These are phyloP conservation scores for Venustoraphidia nigricollis DNA, from an alignment of 2,888 invertebrate genomes.

Conservation along the genomic window DNA sequence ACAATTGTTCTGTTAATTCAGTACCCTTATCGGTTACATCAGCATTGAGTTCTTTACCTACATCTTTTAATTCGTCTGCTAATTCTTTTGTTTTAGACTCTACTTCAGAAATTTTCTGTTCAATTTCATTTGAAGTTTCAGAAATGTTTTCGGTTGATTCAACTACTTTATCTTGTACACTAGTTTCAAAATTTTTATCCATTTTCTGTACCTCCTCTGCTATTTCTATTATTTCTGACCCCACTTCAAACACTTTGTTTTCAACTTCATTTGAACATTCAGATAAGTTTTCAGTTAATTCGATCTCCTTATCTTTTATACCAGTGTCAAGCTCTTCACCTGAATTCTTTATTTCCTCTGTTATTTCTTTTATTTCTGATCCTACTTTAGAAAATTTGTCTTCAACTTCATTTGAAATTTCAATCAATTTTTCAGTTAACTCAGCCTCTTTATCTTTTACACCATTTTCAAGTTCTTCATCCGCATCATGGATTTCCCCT, in stretches of 20 bases:
- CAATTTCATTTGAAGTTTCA: too few relatives aligned
- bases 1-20: too few relatives aligned
- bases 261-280: neutral
- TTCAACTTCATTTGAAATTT: neutral
- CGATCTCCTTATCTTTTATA: neutral
- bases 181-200: too few relatives aligned
- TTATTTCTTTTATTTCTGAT: constrained; percentile 3
- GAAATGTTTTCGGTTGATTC: too few relatives aligned
- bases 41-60: neutral
- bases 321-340: neutral
- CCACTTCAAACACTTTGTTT: neutral
- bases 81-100: neutral
- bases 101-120: too few relatives aligned
- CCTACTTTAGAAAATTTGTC: neutral
- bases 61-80: neutral
- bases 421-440: too few relatives aligned
- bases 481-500: too few relatives aligned
- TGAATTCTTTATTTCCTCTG: neutral
- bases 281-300: neutral
- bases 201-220: too few relatives aligned
- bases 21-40: too few relatives aligned
- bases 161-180: too few relatives aligned
- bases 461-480: neutral
- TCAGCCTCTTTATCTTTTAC: neutral
- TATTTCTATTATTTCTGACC: too few relatives aligned